Base-by-base conservation (phyloP, 2,797 vertebrate species). In the Astyanax mexicanus region DNA sequence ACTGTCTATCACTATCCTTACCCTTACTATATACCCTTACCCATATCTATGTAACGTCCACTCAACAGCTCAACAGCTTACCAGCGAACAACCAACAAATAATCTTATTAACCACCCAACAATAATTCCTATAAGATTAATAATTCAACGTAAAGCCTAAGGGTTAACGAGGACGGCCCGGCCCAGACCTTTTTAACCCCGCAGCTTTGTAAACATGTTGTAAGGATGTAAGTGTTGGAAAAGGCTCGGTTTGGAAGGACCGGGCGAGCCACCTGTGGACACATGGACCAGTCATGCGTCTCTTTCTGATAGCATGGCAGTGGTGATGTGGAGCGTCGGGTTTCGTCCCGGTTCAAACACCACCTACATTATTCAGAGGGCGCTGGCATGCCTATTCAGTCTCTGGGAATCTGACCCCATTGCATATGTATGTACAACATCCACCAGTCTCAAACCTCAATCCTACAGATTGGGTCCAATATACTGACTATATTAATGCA, bases 301-400 rank as follows among this genome's bases (percentile, higher is more conserved):
- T 52, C 70, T 49, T 45, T 52, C 61, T 12, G 38, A 37, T 47
- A 68, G 54, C 52, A 49, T n/a, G 60, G 52, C 27, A 3, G 19
- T 77, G 49, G 61, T 55, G 54, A 75, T 44, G 38, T 29, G 60
- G 54, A 69, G 82, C 58, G 74, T 85, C 60, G 35, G 35, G 80
- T 86, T 86, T 85, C 84, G 32, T 60, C 15, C 57, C 15, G 12
- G n/a, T 68, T 67, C 29, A 65, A 72, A 75, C n/a, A 32, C 69
- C 19, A 8, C 11, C 69, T 81, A 21, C 54, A 83, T 83, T 79
- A 83, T 83, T 81, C 60, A 83, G 44, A 67, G 42, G 35, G 21
- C 52, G 72, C 35, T 71, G 72, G 60, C 61, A 44, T 9, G 44
- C 52, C 67, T 74, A 76, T 83, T 81, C 70, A 64, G 62, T 44